Base-by-base conservation (phyloP, 2,888 invertebrate genomes). In the Resseliella maxima region DNA sequence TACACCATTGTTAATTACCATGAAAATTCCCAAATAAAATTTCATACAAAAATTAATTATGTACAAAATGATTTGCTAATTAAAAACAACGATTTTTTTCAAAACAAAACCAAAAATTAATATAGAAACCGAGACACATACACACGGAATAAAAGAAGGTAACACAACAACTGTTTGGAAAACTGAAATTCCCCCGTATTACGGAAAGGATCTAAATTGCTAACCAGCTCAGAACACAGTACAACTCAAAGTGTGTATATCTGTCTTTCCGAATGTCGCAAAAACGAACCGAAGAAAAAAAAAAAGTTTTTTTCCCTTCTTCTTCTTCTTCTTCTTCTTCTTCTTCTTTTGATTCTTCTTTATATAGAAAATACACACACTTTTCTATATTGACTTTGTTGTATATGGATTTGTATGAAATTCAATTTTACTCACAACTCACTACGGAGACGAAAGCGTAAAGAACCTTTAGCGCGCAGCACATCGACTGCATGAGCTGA, bases 161-260 rank as follows among this genome's bases (percentile, higher is more conserved):
- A 8, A 50, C 46, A 15, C 8, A 50, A 59, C 59, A 59, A n/a
- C 24, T 59, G 59, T 59, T 59, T 59, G 59, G 59, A 72, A 72
- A 59, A 72, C 31, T 31, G 31, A 72, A 72, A 72, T 31, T 72
- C 35, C 72, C 72, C n/a, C 31, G 72, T 72, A n/a, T n/a, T n/a
- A 72, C 72, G 72, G 24, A 72, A 72, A 31, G 72, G 72, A 72
- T 35, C 72, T 35, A 8, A 72, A 72, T 31, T 72, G 31, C 35
- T 18, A n/a, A 72, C 72, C 31, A 72, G 31, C 72, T 72, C 72
- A 72, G 72, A 72, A 72, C 72, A 72, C 72, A 72, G 72, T 72
- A 72, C 18, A 72, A 72, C 72, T 72, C 31, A 15, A 72, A 72
- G 72, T 72, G n/a, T n/a, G 72, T 72, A 31, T 31, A 8, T 50